Percentiles rank a stretch among this genome's conserved stretches.
Conservation (phyloP, 2,113 vertebrate genomes). For the Phrynosoma blainvillii region DNA sequence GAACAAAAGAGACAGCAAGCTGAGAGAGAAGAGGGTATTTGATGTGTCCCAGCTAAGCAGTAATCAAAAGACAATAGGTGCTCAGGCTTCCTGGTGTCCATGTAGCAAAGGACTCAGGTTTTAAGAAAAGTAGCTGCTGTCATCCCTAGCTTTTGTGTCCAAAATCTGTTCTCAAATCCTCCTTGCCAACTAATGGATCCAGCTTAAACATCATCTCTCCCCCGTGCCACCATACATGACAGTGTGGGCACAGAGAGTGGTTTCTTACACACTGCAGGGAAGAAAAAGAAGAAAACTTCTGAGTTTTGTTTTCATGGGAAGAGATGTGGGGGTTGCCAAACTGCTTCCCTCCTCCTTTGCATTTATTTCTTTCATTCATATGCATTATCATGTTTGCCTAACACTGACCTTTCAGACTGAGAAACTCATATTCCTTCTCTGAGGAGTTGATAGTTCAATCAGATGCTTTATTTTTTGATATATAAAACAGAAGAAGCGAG, state of each 20-base stretch:
- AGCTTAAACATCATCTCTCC: conserved; percentile 14
- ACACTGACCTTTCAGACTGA: neutral
- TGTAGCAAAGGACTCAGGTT: neutral
- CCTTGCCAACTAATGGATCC: neutral
- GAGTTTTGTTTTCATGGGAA: conserved; percentile 3
- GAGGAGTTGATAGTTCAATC: neutral
- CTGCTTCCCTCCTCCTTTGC: neutral
- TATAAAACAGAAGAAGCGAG: too few species aligned
- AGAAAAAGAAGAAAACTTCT: neutral
- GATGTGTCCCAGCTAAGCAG: conserved; percentile 39
- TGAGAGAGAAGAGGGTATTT: conserved; percentile 51
- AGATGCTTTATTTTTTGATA: neutral
- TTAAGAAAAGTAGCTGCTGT: conserved; percentile 36
- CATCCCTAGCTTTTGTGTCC: neutral
- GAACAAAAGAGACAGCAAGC: conserved; percentile 38
- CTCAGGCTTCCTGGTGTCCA: neutral
- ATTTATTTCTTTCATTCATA: neutral
- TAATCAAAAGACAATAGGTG: conserved; percentile 44
- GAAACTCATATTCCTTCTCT: neutral
- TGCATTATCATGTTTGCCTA: neutral
- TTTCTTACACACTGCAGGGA: neutral
- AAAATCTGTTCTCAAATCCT: conserved; percentile 39
- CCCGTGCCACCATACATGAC: neutral
- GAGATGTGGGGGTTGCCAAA: conserved; percentile 10
- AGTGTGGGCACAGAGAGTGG: conserved; percentile 18